Evolutionary conservation across 2,797 vertebrate genomes (phyloP).

Genomic region (Enteromius mattozi): DNA sequence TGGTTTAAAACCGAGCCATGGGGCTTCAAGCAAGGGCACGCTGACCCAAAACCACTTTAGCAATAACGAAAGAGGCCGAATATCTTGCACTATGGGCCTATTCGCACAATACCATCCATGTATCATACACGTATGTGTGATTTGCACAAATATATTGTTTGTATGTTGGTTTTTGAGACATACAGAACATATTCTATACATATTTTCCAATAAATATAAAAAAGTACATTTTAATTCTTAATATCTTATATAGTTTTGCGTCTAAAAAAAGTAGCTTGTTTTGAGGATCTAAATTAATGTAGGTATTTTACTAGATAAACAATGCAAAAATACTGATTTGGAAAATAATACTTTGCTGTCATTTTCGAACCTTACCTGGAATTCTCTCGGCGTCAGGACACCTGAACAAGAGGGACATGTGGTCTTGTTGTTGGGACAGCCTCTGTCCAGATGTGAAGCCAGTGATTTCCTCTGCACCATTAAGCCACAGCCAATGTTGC

Average conservation of each 20-base stretch:
- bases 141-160: background rate
- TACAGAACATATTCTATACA: background rate
- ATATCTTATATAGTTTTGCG: background rate
- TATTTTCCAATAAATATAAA: background rate
- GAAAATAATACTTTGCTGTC: background rate
- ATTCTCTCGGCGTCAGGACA: constrained; percentile 61
- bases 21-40: constrained; percentile 55
- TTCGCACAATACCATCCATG: background rate
- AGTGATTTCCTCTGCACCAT: constrained; percentile 74
- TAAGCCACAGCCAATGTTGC: constrained; percentile 77
- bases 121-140: background rate
- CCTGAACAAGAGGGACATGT: constrained; percentile 66
- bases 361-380: constrained; percentile 66
- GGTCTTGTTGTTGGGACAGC: constrained; percentile 72
- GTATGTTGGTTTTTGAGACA: background rate
- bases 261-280: background rate
- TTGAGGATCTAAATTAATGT: background rate
- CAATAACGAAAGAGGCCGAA: constrained; percentile 10
- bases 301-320: background rate
- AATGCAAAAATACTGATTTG: background rate
- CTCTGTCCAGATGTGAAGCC: constrained; percentile 75
- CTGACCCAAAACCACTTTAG: constrained; percentile 38
- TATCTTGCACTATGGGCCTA: background rate
- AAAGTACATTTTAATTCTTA: background rate
- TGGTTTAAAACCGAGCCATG: constrained; percentile 50